phyloP scores from a whole-genome alignment of 2,113 vertebrate genomes.

The Cichladusa arquata region DNA sequence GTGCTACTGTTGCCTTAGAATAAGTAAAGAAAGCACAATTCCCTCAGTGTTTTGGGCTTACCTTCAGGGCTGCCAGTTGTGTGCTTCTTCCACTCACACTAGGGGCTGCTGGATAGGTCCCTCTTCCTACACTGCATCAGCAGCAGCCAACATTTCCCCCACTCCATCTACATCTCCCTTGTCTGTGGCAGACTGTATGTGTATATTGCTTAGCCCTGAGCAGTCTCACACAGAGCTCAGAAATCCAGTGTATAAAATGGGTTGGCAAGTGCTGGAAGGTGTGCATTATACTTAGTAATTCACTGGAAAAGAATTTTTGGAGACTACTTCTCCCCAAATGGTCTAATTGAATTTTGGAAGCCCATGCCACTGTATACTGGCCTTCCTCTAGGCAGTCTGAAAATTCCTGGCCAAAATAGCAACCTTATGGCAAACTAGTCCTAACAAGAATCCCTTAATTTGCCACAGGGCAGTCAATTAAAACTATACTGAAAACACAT shows the following conservation, averaged over 20 bases:
- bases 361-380: neutral
- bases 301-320: neutral
- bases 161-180: neutral
- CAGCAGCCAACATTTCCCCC: neutral
- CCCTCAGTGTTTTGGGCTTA: neutral
- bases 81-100: neutral
- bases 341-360: neutral
- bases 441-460: neutral
- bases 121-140: neutral
- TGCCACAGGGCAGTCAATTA: neutral
- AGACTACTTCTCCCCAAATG: neutral
- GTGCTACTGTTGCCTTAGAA: neutral
- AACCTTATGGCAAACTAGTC: neutral
- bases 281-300: neutral
- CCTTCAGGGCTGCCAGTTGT: fast-evolving
- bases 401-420: neutral
- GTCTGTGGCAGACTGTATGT: neutral
- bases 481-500: neutral
- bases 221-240: neutral
- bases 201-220: neutral
- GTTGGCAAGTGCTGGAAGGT: neutral
- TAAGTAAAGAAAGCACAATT: neutral
- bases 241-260: neutral
- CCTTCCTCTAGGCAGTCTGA: neutral
- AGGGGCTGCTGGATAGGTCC: fast-evolving